Conservation (phyloP, 2,888 invertebrate species). For the Leptopilina syphax region DNA sequence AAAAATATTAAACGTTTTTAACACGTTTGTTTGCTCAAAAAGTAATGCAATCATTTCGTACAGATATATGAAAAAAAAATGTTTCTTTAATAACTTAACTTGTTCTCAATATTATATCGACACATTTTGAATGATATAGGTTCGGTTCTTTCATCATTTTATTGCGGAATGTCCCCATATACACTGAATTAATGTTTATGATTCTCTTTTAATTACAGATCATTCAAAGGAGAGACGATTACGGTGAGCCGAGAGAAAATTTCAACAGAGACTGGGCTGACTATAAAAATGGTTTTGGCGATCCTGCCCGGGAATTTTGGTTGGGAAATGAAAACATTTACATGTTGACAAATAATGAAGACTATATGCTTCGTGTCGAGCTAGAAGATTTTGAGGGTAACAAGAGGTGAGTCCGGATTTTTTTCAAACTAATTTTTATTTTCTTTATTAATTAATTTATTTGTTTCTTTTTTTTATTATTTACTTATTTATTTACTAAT, state of each 20-base stretch:
- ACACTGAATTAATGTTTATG: not conserved
- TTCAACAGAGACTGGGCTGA: constrained; percentile 95
- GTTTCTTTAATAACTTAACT: not conserved
- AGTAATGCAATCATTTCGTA: not conserved
- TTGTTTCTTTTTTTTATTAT: constrained; percentile 21
- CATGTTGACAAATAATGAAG: constrained; percentile 94
- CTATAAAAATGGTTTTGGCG: constrained; percentile 95
- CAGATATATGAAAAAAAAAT: not conserved
- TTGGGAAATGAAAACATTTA: constrained; percentile 95
- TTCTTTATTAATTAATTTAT: too few relatives aligned
- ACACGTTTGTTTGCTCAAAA: not conserved
- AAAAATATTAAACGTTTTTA: not conserved
- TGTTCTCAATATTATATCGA: constrained; percentile 19
- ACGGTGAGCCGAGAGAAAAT: constrained; percentile 91
- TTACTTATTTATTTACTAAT: too few relatives aligned
- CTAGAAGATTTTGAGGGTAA: constrained; percentile 95
- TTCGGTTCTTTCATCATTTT: not conserved
- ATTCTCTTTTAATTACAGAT: constrained; percentile 80
- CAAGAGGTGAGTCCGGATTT: constrained; percentile 82
- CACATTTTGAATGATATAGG: not conserved
- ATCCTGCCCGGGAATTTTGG: constrained; percentile 94
- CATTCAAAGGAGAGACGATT: constrained; percentile 93
- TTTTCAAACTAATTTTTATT: too few relatives aligned
- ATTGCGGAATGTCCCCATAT: not conserved
- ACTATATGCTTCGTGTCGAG: constrained; percentile 91